Evolutionary conservation across 2,888 invertebrate species (phyloP).

Genomic region (Rhogogaster chlorosoma): DNA sequence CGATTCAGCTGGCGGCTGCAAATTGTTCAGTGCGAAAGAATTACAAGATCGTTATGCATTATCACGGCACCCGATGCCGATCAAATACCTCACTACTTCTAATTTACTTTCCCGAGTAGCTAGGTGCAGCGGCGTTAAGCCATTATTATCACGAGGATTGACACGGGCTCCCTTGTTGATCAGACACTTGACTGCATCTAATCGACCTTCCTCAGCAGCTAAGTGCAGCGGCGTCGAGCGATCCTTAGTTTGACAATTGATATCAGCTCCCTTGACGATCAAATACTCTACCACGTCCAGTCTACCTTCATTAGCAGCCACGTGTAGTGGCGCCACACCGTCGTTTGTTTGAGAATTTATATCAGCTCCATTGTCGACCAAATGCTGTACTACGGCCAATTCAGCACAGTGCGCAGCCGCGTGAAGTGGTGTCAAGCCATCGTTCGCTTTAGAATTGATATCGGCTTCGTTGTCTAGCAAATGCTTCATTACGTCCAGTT

Average conservation of each 20-base stretch:
- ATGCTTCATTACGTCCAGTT: not conserved
- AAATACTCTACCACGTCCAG: not conserved
- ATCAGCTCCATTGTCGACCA: not conserved
- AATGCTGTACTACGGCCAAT: conserved; percentile 79
- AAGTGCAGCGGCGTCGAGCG: not conserved
- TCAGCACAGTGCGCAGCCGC: conserved; percentile 78
- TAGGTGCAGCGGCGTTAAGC: not conserved
- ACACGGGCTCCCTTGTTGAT: not conserved
- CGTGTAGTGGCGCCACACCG: not conserved
- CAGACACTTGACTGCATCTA: not conserved
- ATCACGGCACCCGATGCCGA: not conserved
- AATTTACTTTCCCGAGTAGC: not conserved
- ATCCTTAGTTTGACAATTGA: not conserved
- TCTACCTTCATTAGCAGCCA: not conserved
- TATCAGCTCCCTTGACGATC: not conserved
- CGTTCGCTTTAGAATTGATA: not conserved
- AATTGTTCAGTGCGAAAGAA: not conserved
- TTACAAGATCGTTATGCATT: not conserved
- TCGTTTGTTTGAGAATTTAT: not conserved
- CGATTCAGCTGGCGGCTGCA: not conserved
- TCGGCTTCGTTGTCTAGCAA: not conserved
- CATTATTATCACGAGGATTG: too few relatives aligned
- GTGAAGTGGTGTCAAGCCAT: not conserved
- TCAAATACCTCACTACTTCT: not conserved
- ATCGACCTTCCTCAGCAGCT: not conserved